Conservation (phyloP, 2,888 invertebrate species). For the Cryptocephalus moraei region DNA sequence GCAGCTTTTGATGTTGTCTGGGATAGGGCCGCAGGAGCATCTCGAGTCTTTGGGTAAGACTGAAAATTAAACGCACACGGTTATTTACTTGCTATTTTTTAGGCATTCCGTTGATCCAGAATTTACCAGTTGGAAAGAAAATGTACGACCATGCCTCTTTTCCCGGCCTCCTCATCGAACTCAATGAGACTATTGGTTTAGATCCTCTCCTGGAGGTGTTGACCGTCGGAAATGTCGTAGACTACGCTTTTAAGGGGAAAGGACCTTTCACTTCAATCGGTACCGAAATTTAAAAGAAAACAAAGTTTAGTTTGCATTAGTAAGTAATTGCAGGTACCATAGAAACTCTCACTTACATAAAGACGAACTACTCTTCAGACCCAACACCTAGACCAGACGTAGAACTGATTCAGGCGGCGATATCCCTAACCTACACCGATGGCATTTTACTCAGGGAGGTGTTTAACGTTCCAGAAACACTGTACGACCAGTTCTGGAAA, state of each 20-base stretch:
- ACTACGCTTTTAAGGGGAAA: not conserved
- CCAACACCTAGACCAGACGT: slow-evolving; percentile 51
- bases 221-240: not conserved
- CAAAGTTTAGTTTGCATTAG: not conserved
- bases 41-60: slow-evolving; percentile 39
- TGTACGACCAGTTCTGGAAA: slow-evolving; percentile 47
- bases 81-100: not conserved
- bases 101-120: slow-evolving; percentile 47
- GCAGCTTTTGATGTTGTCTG: slow-evolving; percentile 78
- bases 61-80: not conserved
- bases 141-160: slow-evolving; percentile 52
- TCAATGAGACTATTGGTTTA: slow-evolving; percentile 10
- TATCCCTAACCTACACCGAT: slow-evolving; percentile 29
- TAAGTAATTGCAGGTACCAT: slow-evolving; percentile 38
- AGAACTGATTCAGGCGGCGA: slow-evolving; percentile 56
- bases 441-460: slow-evolving; percentile 23
- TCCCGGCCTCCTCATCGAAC: slow-evolving; percentile 33
- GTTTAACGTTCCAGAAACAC: slow-evolving; percentile 45
- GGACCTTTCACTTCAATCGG: slow-evolving; percentile 6
- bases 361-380: slow-evolving; percentile 44
- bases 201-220: not conserved
- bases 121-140: slow-evolving; percentile 56
- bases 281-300: not conserved
- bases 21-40: slow-evolving; percentile 51
- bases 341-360: slow-evolving; percentile 49